Evolutionary conservation across 2,797 vertebrate species (phyloP).

Genomic region (Schizopygopsis pylzovi): DNA sequence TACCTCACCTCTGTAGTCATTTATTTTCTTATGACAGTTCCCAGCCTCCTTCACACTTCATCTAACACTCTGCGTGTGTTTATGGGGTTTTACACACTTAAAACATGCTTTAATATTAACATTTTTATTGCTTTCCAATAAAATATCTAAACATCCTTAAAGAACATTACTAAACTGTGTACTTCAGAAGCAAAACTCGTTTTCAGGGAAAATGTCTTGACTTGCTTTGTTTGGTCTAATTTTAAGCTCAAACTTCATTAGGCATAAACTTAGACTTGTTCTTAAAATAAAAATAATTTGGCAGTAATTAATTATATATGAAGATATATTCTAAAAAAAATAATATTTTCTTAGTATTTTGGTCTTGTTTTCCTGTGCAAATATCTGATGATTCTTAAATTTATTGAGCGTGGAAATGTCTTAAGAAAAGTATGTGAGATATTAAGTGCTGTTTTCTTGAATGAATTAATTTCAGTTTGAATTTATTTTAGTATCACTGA

Average conservation of each 20-base stretch:
- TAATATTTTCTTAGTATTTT: background rate
- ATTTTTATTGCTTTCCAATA: background rate
- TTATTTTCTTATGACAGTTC: slow-evolving; percentile 7
- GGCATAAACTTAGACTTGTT: background rate
- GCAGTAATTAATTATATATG: background rate
- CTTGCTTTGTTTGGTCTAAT: background rate
- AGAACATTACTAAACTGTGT: background rate
- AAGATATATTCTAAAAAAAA: no score
- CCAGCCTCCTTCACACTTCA: background rate
- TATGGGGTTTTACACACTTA: background rate
- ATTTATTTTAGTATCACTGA: no score
- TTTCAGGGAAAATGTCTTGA: background rate
- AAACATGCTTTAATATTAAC: background rate
- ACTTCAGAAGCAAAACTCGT: no score
- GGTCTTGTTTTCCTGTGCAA: background rate
- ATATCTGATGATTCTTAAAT: background rate
- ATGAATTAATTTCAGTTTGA: background rate
- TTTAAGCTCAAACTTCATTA: background rate
- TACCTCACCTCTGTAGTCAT: slow-evolving; percentile 26
- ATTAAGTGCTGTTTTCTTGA: background rate
- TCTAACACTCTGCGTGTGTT: background rate
- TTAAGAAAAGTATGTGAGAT: background rate
- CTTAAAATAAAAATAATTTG: background rate
- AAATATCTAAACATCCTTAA: background rate
- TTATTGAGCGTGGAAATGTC: background rate